A percentile compares a stretch with the other conserved stretches of the same genome.
These are phyloP conservation scores for Macrosoma leucophasiata DNA, from an alignment of 2,888 invertebrate genomes.

Conservation along the genomic window DNA sequence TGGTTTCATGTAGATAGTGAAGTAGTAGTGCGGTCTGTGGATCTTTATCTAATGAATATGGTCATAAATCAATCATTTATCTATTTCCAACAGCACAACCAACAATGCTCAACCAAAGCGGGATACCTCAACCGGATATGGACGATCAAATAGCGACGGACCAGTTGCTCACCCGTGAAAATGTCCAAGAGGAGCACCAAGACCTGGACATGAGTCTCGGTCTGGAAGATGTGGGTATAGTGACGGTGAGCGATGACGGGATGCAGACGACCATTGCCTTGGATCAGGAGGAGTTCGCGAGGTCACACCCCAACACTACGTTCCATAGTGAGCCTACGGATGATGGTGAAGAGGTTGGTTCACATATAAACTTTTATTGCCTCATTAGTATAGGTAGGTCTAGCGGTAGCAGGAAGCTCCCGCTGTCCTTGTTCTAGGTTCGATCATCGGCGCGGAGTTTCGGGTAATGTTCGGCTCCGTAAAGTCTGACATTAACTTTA, in stretches of 20 bases:
- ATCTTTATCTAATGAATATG: constrained; percentile 4
- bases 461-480: no score
- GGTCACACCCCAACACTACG: constrained; percentile 68
- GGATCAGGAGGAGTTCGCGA: constrained; percentile 68
- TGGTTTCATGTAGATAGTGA: no score
- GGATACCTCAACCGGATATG: constrained; percentile 54
- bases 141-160: constrained; percentile 67
- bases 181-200: constrained; percentile 29
- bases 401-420: no score
- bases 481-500: no score
- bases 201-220: constrained; percentile 49
- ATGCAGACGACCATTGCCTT: constrained; percentile 51
- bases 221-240: constrained; percentile 59
- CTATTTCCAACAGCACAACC: constrained; percentile 54
- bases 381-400: no score
- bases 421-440: no score
- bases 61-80: neutral
- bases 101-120: constrained; percentile 36
- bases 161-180: constrained; percentile 33
- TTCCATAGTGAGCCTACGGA: constrained; percentile 67
- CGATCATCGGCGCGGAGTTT: no score
- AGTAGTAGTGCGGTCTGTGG: no score
- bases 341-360: constrained; percentile 54
- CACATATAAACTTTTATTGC: no score
- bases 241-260: constrained; percentile 60